Evolutionary conservation across 1,140 invertebrate species (phyloP).

Genomic region (Holotrichia oblita): DNA sequence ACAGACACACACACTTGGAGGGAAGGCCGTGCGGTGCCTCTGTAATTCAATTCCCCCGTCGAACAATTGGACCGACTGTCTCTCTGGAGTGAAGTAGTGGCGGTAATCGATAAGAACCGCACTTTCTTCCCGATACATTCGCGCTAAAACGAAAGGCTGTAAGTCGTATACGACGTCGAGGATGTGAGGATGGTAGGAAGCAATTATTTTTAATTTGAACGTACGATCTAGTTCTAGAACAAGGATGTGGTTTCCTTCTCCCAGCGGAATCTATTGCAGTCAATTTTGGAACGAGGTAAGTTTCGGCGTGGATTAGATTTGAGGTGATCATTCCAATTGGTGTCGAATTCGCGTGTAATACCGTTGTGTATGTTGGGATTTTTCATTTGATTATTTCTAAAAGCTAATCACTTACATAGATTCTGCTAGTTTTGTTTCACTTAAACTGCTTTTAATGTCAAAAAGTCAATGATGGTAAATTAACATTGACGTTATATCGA

Average conservation of each 20-base stretch:
- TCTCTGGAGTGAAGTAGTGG: conserved; percentile 15
- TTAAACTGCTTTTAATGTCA: too few species aligned
- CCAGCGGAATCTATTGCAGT: neutral
- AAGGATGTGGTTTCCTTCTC: neutral
- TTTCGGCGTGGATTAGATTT: neutral
- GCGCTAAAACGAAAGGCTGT: neutral
- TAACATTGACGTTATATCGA: too few species aligned
- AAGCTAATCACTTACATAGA: too few species aligned
- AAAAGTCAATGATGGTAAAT: too few species aligned
- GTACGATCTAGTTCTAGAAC: neutral
- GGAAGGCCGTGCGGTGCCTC: neutral
- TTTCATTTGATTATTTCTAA: too few species aligned
- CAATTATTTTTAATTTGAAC: conserved; percentile 9
- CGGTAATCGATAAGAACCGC: neutral
- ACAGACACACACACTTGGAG: too few species aligned
- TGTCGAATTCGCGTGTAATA: too few species aligned
- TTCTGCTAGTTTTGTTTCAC: too few species aligned
- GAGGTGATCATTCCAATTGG: too few species aligned
- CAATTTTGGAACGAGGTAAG: neutral
- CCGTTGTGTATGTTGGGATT: too few species aligned
- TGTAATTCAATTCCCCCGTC: conserved; percentile 1
- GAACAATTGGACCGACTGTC: conserved; percentile 4
- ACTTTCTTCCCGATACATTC: neutral
- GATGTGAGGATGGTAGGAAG: neutral
- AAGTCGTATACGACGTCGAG: neutral